Base-by-base conservation (phyloP, 2,797 vertebrate genomes). In the Pseudochromis fuscus region DNA sequence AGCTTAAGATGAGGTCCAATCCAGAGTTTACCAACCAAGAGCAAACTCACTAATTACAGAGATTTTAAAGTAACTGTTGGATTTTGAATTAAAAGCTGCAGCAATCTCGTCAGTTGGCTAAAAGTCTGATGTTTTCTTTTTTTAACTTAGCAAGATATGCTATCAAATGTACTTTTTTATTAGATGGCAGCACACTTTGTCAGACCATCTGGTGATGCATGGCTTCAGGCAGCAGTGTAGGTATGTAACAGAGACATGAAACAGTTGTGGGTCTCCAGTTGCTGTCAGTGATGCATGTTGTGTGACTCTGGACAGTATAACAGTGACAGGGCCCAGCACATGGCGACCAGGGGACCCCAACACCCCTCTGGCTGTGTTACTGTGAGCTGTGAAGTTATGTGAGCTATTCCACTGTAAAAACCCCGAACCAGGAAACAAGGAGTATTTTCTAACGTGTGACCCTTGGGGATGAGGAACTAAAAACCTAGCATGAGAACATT, bases 351-450 rank as follows among this genome's bases (percentile, higher is more conserved):
- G 21, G 72, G 71, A 67, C 61, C 46, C 72, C 40, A 13, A 40
- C 73, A 51, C 68, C 81, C 68, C 0, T 18, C 76, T 61, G 67
- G 28, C 75, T 62, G 70, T 83, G 73, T 73, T 85, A 68, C 79
- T 67, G 66, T 42, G 38, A 68, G 57, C 69, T 56, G 37, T 58
- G 75, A 67, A 91, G 84, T 45, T 87, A 92, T 86, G 85, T 40
- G 27, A 87, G 71, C 71, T 75, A 89, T 92, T 82, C 33, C 19
- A 73, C 68, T 80, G 75, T 89, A 79, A 91, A 91, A 82, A n/a
- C n/a, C n/a, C 75, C 21, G 18, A 25, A 67, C n/a, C 72, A 59
- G 46, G 57, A 76, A 33, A 81, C 77, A 64, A 76, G 60, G 67
- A 19, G 31, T 65, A 46, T 83, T 79, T 82, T 86, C 19, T 66